Conservation (phyloP, 2,888 invertebrate species). For the Augiades crinisus region DNA sequence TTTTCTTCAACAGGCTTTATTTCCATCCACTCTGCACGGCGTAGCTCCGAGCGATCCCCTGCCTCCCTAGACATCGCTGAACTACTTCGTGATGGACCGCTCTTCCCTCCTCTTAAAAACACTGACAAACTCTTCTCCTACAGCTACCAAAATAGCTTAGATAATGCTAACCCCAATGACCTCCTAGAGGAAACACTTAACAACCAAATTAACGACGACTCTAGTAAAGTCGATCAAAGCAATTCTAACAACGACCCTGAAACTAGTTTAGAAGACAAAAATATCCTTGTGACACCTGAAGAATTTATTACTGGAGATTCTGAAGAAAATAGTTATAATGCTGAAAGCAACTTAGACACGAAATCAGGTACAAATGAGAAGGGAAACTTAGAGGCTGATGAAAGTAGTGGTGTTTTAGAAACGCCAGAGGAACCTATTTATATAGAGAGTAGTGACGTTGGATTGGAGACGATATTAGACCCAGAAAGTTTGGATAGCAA, state of each 20-base stretch:
- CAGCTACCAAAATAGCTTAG: constrained; percentile 6
- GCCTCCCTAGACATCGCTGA: constrained; percentile 52
- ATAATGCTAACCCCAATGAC: constrained; percentile 1
- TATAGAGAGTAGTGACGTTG: constrained; percentile 21
- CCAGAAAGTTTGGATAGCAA: constrained; percentile 5
- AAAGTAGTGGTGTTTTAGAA: constrained; percentile 25
- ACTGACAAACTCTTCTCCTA: constrained; percentile 24
- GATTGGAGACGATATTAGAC: constrained; percentile 10
- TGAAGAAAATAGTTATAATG: constrained; percentile 20
- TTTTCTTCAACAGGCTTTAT: constrained; percentile 50
- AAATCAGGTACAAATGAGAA: constrained; percentile 25
- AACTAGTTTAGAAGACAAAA: constrained; percentile 49
- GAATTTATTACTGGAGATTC: constrained; percentile 25
- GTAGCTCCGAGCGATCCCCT: constrained; percentile 52
- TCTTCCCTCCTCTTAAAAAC: constrained; percentile 52
- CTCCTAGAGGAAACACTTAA: constrained; percentile 1
- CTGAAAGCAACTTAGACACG: constrained; percentile 22
- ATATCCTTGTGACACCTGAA: constrained; percentile 43
- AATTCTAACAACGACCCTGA: constrained; percentile 40
- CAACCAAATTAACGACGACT: neutral
- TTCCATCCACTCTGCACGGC: constrained; percentile 44
- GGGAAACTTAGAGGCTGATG: constrained; percentile 25
- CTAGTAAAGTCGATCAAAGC: neutral
- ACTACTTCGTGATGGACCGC: constrained; percentile 58
- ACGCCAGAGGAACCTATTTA: constrained; percentile 24